These are phyloP conservation scores for Chiloscyllium plagiosum DNA, from an alignment of 2,113 vertebrate genomes.

Conservation along the genomic window DNA sequence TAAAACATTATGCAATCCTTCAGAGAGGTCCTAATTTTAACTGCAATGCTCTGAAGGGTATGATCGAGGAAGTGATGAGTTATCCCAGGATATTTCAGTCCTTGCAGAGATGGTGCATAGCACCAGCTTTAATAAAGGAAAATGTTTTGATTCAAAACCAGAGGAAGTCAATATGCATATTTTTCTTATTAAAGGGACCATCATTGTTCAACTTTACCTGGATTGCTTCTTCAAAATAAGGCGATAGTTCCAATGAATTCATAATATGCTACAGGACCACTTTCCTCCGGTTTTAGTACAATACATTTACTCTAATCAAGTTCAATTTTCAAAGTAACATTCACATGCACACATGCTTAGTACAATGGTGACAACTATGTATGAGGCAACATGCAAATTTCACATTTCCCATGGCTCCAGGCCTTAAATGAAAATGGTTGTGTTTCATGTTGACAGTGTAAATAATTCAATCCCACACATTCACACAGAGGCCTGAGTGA, in stretches of 20 bases:
- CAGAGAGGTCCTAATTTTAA: neutral
- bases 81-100: neutral
- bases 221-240: neutral
- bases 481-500: too few species aligned
- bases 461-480: neutral
- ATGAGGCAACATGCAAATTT: neutral
- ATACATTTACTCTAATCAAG: neutral
- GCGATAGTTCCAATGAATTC: neutral
- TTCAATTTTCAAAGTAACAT: neutral
- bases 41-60: neutral
- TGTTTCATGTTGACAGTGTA: conserved; percentile 29
- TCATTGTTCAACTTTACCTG: neutral
- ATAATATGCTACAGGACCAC: neutral
- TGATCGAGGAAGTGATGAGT: neutral
- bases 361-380: neutral
- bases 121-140: neutral
- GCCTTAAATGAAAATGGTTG: conserved; percentile 36
- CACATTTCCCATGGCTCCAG: neutral
- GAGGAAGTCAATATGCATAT: neutral
- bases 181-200: neutral
- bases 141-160: neutral
- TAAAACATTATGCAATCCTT: neutral
- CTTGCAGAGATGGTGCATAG: neutral
- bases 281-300: neutral
- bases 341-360: conserved; percentile 30